Evolutionary conservation across 2,888 invertebrate species (phyloP).

Genomic region (Drosophila niveifrons): DNA sequence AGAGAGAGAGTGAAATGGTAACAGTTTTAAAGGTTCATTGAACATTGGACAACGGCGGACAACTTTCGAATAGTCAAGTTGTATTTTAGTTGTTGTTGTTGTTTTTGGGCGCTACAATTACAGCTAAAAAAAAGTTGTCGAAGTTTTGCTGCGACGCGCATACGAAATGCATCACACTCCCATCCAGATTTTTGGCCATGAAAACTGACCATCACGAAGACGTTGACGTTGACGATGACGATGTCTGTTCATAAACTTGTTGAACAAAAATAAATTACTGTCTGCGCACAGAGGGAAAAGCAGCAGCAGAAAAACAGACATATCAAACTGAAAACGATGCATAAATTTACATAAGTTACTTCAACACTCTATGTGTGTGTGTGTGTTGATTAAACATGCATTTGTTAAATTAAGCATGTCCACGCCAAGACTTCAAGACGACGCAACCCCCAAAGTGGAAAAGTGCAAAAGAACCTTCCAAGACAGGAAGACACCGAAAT

Average conservation of each 20-base stretch:
- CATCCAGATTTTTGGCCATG: slow-evolving; percentile 57
- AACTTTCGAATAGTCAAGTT: slow-evolving; percentile 64
- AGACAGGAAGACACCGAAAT: slow-evolving; percentile 45
- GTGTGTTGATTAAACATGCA: slow-evolving; percentile 58
- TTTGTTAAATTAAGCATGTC: slow-evolving; percentile 72
- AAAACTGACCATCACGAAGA: slow-evolving; percentile 43
- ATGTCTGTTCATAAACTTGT: slow-evolving; percentile 36
- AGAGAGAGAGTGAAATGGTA: slow-evolving; percentile 46
- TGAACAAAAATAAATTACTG: slow-evolving; percentile 31
- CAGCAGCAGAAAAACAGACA: neutral
- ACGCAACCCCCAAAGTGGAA: slow-evolving; percentile 20
- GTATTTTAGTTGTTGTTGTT: slow-evolving; percentile 18
- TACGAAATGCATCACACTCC: slow-evolving; percentile 41
- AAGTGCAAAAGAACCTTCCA: neutral
- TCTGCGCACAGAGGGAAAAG: slow-evolving; percentile 9
- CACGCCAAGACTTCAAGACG: slow-evolving; percentile 20
- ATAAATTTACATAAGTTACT: slow-evolving; percentile 52
- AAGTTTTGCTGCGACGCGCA: slow-evolving; percentile 17
- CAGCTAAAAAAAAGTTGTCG: slow-evolving; percentile 35
- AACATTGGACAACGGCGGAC: slow-evolving; percentile 62
- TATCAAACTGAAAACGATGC: slow-evolving; percentile 24
- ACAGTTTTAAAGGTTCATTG: slow-evolving; percentile 73
- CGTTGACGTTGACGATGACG: slow-evolving; percentile 30
- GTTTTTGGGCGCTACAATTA: slow-evolving; percentile 61
- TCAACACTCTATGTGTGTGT: slow-evolving; percentile 9